Conservation (phyloP, 2,797 vertebrate genomes). For the Telmatherina bonti region DNA sequence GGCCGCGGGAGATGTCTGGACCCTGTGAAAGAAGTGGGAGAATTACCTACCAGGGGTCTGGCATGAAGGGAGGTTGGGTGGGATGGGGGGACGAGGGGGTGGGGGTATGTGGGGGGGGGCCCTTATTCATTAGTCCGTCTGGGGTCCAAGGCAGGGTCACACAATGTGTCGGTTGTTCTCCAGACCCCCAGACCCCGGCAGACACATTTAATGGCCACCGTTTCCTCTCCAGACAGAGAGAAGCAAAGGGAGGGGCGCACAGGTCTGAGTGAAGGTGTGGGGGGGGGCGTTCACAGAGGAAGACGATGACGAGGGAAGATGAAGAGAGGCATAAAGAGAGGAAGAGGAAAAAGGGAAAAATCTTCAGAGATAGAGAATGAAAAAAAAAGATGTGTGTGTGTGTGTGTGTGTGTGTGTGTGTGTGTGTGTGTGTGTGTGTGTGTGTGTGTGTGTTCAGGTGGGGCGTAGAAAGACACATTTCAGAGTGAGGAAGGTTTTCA, state of each 20-base stretch:
- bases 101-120: slow-evolving; percentile 57
- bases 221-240: slow-evolving; percentile 81
- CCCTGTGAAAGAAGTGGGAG: slow-evolving; percentile 82
- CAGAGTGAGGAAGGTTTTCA: slow-evolving; percentile 48
- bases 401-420: no score
- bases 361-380: slow-evolving; percentile 9
- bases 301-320: no score
- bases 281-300: slow-evolving; percentile 57
- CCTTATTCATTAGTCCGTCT: slow-evolving; percentile 84
- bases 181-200: slow-evolving; percentile 81
- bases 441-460: no score
- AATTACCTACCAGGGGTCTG: slow-evolving; percentile 82
- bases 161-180: slow-evolving; percentile 83
- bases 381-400: no score
- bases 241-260: slow-evolving; percentile 44
- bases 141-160: slow-evolving; percentile 83
- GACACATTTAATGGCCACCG: slow-evolving; percentile 81
- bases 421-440: no score
- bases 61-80: slow-evolving; percentile 59
- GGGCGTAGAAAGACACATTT: slow-evolving; percentile 33
- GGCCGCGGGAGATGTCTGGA: slow-evolving; percentile 80
- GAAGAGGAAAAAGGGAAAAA: slow-evolving; percentile 3
- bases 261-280: slow-evolving; percentile 58
- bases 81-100: slow-evolving; percentile 25
- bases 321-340: slow-evolving; percentile 40